Conservation (phyloP, 2,113 vertebrate genomes). For the Hippocampus mohnikei region DNA sequence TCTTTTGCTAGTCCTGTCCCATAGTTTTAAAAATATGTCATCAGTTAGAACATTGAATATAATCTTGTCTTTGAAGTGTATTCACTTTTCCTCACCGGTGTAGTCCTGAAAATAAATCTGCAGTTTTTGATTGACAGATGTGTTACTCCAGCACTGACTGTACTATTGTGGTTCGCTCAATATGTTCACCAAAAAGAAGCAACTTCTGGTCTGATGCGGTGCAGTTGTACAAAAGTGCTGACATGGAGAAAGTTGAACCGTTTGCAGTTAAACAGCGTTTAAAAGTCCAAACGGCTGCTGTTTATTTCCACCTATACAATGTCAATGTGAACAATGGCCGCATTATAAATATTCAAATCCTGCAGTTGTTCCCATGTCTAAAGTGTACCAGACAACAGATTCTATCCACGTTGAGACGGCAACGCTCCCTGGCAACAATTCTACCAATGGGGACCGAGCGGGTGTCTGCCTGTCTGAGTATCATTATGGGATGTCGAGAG, state of each 20-base stretch:
- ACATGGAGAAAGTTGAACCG: background rate
- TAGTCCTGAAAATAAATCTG: no score
- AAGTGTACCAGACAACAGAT: conserved; percentile 73
- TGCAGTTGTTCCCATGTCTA: conserved; percentile 76
- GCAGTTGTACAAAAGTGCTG: conserved; percentile 5
- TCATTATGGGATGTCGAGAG: conserved; percentile 69
- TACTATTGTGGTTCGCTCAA: background rate
- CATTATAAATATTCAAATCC: conserved; percentile 80
- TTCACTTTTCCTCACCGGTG: no score
- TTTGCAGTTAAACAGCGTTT: background rate
- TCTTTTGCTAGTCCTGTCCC: no score
- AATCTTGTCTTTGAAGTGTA: no score
- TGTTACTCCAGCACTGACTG: background rate
- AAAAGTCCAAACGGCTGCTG: background rate
- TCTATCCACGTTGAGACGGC: conserved; percentile 71
- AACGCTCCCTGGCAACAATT: conserved; percentile 75
- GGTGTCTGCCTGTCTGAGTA: conserved; percentile 69
- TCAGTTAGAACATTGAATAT: no score
- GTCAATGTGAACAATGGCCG: conserved; percentile 64
- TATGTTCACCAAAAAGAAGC: background rate
- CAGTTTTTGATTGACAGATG: background rate
- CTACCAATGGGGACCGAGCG: conserved; percentile 69
- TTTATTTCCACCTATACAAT: conserved; percentile 52
- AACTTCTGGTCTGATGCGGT: background rate
- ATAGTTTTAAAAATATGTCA: no score